phyloP scores from a whole-genome alignment of 2,888 invertebrate genomes.

The Clistopyga incitator region DNA sequence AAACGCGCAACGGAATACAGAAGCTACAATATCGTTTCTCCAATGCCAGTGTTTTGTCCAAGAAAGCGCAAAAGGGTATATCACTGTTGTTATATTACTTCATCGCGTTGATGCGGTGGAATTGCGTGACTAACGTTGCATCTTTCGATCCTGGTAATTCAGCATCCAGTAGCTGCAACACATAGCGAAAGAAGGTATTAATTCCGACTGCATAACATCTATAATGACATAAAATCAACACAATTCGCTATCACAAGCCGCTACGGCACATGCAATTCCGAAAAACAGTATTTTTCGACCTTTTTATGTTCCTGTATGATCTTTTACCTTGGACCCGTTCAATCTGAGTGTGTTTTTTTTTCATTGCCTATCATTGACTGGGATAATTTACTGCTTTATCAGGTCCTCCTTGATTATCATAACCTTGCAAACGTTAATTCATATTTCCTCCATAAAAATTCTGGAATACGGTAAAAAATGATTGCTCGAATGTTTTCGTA shows the following conservation, averaged over 20 bases:
- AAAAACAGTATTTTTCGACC: conserved; percentile 3
- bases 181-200: conserved; percentile 39
- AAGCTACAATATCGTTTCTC: conserved; percentile 33
- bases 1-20: conserved; percentile 32
- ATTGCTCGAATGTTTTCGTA: no score
- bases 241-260: conserved; percentile 7
- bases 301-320: background rate
- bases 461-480: background rate
- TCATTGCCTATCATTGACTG: background rate
- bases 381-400: no score
- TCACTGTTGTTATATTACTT: conserved; percentile 6
- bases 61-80: conserved; percentile 5
- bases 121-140: conserved; percentile 51
- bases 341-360: background rate
- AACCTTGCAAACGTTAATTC: no score
- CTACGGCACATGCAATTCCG: conserved; percentile 22
- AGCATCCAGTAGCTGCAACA: background rate
- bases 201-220: conserved; percentile 51
- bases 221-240: conserved; percentile 35
- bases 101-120: conserved; percentile 19
- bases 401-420: no score
- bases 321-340: background rate
- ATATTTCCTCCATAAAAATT: no score
- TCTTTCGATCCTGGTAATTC: conserved; percentile 15
- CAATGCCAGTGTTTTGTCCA: conserved; percentile 9